Base-by-base conservation (phyloP, 2,113 vertebrate species). In the Microtus ochrogaster region DNA sequence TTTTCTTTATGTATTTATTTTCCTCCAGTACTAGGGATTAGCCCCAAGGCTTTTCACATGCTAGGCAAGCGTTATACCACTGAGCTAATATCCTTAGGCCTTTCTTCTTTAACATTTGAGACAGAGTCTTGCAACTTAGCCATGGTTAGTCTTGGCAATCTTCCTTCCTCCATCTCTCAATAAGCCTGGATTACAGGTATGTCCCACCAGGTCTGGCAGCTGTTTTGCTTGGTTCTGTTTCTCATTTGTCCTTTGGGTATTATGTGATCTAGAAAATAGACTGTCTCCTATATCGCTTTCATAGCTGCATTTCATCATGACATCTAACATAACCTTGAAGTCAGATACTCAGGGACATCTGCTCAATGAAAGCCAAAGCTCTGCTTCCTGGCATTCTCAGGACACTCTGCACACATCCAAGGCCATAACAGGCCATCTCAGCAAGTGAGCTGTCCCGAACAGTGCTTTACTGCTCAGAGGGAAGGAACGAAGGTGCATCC, bases 201-300 rank as follows among this genome's bases (percentile, higher is more conserved):
- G 72, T 39, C 6, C 14, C 36, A 55, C 24, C 36, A 41, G 70
- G 70, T 22, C 85, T 55, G 36, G 65, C 33, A 68, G 74, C 33
- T 52, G 41, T 10, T 66, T 21, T 49, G 33, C 5, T 66, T 90
- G 41, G 14, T 63, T 65, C 33, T 63, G 28, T 55, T 22, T 72
- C n/a, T 2, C 5, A 2, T n/a, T 3, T 58, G 22, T 81, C 41
- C 7, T 0, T 39, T 0, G 7, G 36, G 81, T 63, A 12, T 1
- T 8, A 14, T 1, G 26, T 13, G 36, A 33, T 24, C 55, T 28
- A 19, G 24, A 52, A 68, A 39, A 36, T 0, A 3, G 30, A n/a
- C 4, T 22, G 0, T n/a, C 12, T 30, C 24, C 14, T 4, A 39
- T 5, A 24, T 12, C 0, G 2, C 47, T 58, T 52, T 47, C 58